Conservation (phyloP, 2,113 vertebrate genomes). For the Podarcis raffonei region DNA sequence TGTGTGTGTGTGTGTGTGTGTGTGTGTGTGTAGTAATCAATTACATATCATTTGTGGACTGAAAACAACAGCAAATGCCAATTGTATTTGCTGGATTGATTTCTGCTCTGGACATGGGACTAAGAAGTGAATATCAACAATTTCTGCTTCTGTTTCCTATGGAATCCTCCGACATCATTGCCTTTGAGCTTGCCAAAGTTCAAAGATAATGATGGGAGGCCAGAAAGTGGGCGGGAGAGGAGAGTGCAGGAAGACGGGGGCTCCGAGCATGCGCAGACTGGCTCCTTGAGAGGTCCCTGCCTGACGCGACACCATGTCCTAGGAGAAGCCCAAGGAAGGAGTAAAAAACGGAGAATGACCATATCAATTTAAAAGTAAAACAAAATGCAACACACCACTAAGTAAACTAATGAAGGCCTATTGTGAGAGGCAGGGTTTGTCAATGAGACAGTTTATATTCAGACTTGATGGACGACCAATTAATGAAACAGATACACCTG, state of each 20-base stretch:
- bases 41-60: too few relatives aligned
- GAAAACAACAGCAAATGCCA: too few relatives aligned
- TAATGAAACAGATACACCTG: conserved; percentile 92
- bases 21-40: too few relatives aligned
- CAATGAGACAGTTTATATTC: conserved; percentile 91
- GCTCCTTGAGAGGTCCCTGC: conserved; percentile 33
- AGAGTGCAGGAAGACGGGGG: conserved; percentile 48
- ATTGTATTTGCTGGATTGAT: too few relatives aligned
- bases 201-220: background rate
- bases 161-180: too few relatives aligned
- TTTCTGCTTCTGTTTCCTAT: too few relatives aligned
- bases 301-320: conserved; percentile 80
- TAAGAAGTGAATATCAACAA: too few relatives aligned
- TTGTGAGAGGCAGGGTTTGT: conserved; percentile 93
- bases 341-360: conserved; percentile 92
- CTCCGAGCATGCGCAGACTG: conserved; percentile 47
- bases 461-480: conserved; percentile 94
- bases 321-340: conserved; percentile 94
- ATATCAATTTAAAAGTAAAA: conserved; percentile 96
- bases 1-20: too few relatives aligned
- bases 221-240: conserved; percentile 64
- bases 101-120: too few relatives aligned
- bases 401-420: conserved; percentile 96
- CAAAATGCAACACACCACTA: conserved; percentile 92
- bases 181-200: too few relatives aligned